Evolutionary conservation across 2,888 invertebrate genomes (phyloP).

Genomic region (Melanargia galathea): DNA sequence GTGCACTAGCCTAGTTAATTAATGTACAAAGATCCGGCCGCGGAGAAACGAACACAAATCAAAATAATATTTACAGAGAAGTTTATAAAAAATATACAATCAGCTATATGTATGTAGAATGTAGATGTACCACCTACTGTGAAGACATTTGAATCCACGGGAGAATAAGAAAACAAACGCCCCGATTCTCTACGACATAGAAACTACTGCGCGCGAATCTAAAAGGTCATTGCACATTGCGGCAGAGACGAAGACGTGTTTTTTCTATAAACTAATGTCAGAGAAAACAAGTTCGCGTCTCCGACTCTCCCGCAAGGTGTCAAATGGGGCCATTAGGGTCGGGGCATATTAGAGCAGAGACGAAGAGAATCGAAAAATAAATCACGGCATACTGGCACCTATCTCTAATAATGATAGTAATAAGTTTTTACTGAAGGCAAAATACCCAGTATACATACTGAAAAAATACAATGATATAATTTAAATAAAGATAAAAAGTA

Average conservation of each 20-base stretch:
- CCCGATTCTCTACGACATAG: not conserved
- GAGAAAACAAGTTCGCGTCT: not conserved
- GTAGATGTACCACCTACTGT: too few relatives aligned
- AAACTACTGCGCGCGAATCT: not conserved
- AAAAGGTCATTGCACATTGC: not conserved
- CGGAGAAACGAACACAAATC: conserved; percentile 52
- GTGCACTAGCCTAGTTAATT: conserved; percentile 57
- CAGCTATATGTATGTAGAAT: conserved; percentile 8
- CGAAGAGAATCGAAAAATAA: too few relatives aligned
- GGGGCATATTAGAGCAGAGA: too few relatives aligned
- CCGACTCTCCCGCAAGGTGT: too few relatives aligned
- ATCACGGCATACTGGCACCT: too few relatives aligned
- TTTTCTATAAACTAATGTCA: not conserved
- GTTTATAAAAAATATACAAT: conserved; percentile 44
- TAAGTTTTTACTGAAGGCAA: too few relatives aligned
- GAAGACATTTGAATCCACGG: conserved; percentile 11
- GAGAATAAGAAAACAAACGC: not conserved
- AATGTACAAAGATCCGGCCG: conserved; percentile 59
- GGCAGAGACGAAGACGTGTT: not conserved
- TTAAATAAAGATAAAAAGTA: too few relatives aligned
- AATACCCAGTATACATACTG: too few relatives aligned
- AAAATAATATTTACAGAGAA: conserved; percentile 80
- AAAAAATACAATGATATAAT: too few relatives aligned
- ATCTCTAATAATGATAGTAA: too few relatives aligned
- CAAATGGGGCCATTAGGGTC: too few relatives aligned